phyloP scores from a whole-genome alignment of 2,113 vertebrate genomes.

The Mixornis gularis region DNA sequence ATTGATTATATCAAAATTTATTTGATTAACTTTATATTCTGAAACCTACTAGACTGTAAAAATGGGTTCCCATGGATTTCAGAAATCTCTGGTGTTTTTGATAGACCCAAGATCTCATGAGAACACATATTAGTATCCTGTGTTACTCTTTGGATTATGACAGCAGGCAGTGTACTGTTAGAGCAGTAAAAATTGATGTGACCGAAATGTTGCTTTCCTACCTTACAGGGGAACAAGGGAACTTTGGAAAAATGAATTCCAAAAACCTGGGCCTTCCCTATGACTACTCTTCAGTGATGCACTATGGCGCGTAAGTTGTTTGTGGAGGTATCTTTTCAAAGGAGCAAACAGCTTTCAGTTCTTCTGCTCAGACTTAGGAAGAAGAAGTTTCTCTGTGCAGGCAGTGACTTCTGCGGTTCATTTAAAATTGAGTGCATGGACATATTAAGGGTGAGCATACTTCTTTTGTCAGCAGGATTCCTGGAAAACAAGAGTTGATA shows the following conservation, averaged over 20 bases:
- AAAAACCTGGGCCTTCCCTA: conserved; percentile 64
- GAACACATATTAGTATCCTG: background rate
- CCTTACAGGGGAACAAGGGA: conserved; percentile 48
- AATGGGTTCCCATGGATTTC: background rate
- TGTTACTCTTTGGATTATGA: background rate
- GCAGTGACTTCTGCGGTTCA: background rate
- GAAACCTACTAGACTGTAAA: background rate
- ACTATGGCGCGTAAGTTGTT: conserved; percentile 63
- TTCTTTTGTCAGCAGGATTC: background rate
- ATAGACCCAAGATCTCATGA: background rate
- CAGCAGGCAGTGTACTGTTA: background rate
- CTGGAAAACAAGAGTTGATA: background rate
- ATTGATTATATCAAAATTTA: background rate
- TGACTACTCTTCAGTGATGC: conserved; percentile 70
- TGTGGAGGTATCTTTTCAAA: background rate
- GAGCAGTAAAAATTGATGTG: background rate
- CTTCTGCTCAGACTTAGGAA: background rate
- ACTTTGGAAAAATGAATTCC: conserved; percentile 62
- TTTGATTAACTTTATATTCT: background rate
- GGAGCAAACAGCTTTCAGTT: background rate
- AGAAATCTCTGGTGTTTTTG: background rate
- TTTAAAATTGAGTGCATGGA: background rate
- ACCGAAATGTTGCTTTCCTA: background rate
- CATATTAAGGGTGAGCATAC: background rate
- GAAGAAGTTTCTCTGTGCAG: background rate